Base-by-base conservation (phyloP, 23 tunicate species). In the Trididemnum nubilum region DNA sequence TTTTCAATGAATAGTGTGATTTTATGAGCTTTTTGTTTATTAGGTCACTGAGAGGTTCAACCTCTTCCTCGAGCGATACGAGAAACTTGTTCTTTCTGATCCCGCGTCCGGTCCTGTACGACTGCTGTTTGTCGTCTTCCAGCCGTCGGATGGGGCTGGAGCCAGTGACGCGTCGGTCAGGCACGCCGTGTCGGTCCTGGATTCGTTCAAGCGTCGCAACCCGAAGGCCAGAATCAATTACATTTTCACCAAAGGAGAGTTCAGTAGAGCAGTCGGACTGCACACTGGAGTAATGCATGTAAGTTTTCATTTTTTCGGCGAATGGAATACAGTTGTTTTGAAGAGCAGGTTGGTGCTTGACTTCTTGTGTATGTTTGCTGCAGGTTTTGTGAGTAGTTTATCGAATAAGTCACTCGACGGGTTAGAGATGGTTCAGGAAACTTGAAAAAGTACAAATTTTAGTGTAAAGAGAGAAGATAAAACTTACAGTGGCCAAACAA, bases 191-290 rank as follows among this genome's bases (percentile, higher is more conserved):
- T 37, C 50, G 29, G 96, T 77, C 30, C 28, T 90, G 64, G 78
- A 85, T 32, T n/a, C 38, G 36, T 90, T 90, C 51, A 72, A 80
- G 60, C 36, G 75, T 7, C 79, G 86, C 5, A 84, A 90, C 50
- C 85, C 86, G 1, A 49, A 49, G 1, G 96, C 96, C 0, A 22
- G 77, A 44, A 74, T 90, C 33, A 86, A 90, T 24, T 80, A 85
- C 65, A 80, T 77, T 36, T 85, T 90, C 59, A 75, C 64, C 33
- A 81, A 66, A 72, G 96, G 96, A 32, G 96, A 85, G 19, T 90
- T 90, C 64, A 90, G 67, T 51, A 36, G 96, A 73, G 96, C 89
- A 31, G 76, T 90, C 2, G 96, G 96, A 0, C 36, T 90, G 9
- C 86, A 90, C 77, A 34, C 96, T 9, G 96, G 94, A 1, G 88